Conservation (phyloP, 30 jellyfish, hydroid and myxozoan species). For the Chironex yamaguchii region DNA sequence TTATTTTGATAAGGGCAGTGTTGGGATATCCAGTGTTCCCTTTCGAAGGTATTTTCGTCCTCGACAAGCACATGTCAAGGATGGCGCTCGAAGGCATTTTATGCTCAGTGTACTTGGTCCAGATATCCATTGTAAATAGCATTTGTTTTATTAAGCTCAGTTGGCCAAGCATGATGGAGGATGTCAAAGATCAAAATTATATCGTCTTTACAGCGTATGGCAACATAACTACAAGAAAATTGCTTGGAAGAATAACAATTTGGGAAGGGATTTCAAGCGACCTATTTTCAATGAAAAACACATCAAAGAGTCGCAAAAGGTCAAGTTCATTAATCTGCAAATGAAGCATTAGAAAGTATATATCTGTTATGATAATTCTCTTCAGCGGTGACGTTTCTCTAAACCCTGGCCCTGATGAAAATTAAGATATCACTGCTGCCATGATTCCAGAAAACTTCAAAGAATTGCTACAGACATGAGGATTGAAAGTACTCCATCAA, state of each 20-base stretch:
- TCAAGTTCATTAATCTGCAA: neutral
- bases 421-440: neutral
- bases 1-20: no score
- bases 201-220: conserved; percentile 2
- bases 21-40: no score
- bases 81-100: no score
- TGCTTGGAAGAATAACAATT: conserved; percentile 15
- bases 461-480: conserved; percentile 20
- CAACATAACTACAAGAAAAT: neutral
- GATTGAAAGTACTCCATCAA: conserved; percentile 20
- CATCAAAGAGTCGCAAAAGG: neutral
- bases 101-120: no score
- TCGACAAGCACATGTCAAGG: no score
- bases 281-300: conserved; percentile 45
- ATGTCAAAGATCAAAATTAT: no score
- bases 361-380: neutral
- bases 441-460: neutral
- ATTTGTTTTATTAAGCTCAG: no score
- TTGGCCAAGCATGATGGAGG: no score
- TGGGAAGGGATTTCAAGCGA: conserved; percentile 45
- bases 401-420: conserved; percentile 13
- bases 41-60: no score
- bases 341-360: neutral
- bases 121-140: no score
- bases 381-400: conserved; percentile 2